Percentiles rank a stretch among this genome's conserved stretches.
phyloP scores from a whole-genome alignment of 2,797 vertebrate genomes.

The Thamnophis elegans region DNA sequence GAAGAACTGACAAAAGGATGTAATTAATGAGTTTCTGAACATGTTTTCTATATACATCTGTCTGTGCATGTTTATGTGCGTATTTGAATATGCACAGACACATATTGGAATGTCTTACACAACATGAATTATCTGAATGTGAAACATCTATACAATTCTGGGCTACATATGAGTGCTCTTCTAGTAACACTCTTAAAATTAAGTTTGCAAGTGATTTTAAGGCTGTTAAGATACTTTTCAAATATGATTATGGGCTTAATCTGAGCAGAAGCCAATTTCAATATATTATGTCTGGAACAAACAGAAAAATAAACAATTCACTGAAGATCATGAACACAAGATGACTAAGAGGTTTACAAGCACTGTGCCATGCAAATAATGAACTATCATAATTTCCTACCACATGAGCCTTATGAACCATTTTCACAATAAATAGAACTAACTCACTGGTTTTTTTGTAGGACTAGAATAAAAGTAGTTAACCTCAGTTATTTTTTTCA shows the following conservation, averaged over 20 bases:
- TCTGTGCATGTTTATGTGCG: neutral
- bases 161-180: neutral
- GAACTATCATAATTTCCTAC: neutral
- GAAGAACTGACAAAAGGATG: neutral
- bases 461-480: neutral
- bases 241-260: neutral
- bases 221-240: neutral
- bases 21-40: neutral
- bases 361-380: neutral
- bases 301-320: neutral
- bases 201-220: neutral
- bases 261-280: neutral
- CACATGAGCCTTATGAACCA: neutral
- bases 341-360: neutral
- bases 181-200: neutral
- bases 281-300: neutral
- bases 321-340: neutral
- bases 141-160: neutral
- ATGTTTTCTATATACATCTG: neutral
- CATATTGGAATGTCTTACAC: neutral
- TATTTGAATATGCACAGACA: neutral
- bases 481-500: neutral
- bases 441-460: neutral
- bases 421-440: neutral
- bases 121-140: neutral